Evolutionary conservation across 2,888 invertebrate species (phyloP), one percentile per base, ranked within the genome.

Genomic region (Meliscaeva auricollis): DNA sequence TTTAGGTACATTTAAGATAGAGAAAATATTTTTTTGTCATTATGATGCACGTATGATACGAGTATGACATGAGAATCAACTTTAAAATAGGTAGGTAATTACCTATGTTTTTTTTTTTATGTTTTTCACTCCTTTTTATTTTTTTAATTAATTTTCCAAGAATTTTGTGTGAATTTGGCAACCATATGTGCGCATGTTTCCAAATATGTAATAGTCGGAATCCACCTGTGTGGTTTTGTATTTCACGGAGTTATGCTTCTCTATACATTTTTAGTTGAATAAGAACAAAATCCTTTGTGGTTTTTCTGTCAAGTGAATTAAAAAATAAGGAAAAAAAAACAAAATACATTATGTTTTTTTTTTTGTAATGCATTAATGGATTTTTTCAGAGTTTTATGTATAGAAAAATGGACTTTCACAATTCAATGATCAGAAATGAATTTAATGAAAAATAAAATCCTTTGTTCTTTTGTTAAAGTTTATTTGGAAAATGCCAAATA

Each of bases 81-180:
- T 13, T 4, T 41, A 41, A n/a, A n/a, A n/a, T n/a, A n/a, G n/a
- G n/a, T n/a, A n/a, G n/a, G n/a, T 81, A 81, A 81, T 75, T 74
- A 56, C 69, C 54, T 50, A n/a, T 52, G 74, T 74, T 30, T n/a
- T 50, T 30, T 62, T 54, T 13, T 26, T 46, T 7, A 32, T 22
- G 11, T 54, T 68, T 60, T 52, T 44, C 11, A 3, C 3, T 26
- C 4, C 26, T 26, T 26, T 26, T 20, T 22, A 38, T 17, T 60
- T 52, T 60, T 62, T 46, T 72, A 72, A 72, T 78, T 78, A 50
- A 72, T 66, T 78, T 78, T 13, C 3, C 30, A 35, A 48, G 48
- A 22, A 58, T 54, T 8, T 56, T 41, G n/a, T 20, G 13, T 26
- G 46, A 70, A 72, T 72, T 58, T 38, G 32, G 32, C 46, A 38